Evolutionary conservation across 2,888 invertebrate species (phyloP).

Genomic region (Caenorhabditis sp.): DNA sequence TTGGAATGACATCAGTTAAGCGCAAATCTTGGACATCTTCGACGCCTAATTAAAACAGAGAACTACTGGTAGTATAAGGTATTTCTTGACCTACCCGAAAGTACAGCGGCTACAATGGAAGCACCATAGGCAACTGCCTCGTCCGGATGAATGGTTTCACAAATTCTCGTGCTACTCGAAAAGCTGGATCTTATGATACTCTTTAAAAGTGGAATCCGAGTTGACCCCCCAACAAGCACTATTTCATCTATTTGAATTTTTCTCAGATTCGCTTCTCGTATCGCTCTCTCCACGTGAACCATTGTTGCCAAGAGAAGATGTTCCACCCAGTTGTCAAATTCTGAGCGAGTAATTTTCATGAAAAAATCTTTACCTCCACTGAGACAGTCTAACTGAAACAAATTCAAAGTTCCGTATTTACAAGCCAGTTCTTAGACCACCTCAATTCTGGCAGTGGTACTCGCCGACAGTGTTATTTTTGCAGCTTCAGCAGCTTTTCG

Average conservation of each 20-base stretch:
- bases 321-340: slow-evolving; percentile 89
- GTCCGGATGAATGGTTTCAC: slow-evolving; percentile 90
- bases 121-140: slow-evolving; percentile 99
- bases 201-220: slow-evolving; percentile 84
- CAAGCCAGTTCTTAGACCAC: slow-evolving; percentile 84
- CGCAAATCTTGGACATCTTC: slow-evolving; percentile 65
- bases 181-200: slow-evolving; percentile 81
- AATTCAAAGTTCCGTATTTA: neutral
- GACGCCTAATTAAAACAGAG: slow-evolving; percentile 20
- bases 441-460: slow-evolving; percentile 52
- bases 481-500: slow-evolving; percentile 91
- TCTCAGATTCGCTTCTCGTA: slow-evolving; percentile 61
- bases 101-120: slow-evolving; percentile 92
- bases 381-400: slow-evolving; percentile 93
- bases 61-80: neutral
- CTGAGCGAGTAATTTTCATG: slow-evolving; percentile 94
- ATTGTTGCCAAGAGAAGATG: slow-evolving; percentile 48
- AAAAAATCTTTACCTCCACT: slow-evolving; percentile 97
- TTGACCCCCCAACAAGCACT: slow-evolving; percentile 85
- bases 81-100: slow-evolving; percentile 60
- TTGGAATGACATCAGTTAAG: slow-evolving; percentile 55
- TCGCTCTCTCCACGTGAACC: slow-evolving; percentile 58
- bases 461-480: slow-evolving; percentile 86
- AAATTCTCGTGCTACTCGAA: slow-evolving; percentile 57
- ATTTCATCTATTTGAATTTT: slow-evolving; percentile 83